Conservation (phyloP, 1,140 invertebrate genomes). For the Camponotus vicinus region DNA sequence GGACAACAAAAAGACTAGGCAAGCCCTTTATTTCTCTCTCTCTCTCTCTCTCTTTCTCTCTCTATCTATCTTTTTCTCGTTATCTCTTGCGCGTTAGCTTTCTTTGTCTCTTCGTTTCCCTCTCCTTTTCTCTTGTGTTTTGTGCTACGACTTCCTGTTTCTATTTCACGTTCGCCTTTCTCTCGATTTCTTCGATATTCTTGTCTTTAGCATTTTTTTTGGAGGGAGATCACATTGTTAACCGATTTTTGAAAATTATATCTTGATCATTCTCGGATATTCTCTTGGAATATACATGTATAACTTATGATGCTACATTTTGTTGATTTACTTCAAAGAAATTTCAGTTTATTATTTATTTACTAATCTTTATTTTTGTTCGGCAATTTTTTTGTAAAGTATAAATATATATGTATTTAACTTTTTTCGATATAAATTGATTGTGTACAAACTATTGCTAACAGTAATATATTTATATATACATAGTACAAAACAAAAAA, state of each 20-base stretch:
- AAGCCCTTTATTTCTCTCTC: slow-evolving; percentile 22
- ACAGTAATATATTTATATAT: not conserved
- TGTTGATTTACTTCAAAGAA: not conserved
- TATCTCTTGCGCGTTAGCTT: not conserved
- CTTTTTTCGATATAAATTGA: not conserved
- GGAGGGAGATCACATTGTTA: not conserved
- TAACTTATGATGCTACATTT: not conserved
- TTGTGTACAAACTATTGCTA: too few species aligned
- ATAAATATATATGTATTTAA: not conserved
- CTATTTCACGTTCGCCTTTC: slow-evolving; percentile 15
- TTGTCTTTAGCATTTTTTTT: not conserved
- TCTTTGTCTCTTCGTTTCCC: not conserved
- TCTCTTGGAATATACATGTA: not conserved
- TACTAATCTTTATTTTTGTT: not conserved
- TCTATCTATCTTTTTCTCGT: not conserved
- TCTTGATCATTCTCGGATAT: not conserved
- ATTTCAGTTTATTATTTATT: slow-evolving; percentile 2
- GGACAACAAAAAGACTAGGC: slow-evolving; percentile 85
- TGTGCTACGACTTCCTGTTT: slow-evolving; percentile 17
- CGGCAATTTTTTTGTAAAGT: not conserved
- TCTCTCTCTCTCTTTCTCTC: not conserved
- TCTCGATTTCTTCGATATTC: not conserved
- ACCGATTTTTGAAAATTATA: not conserved
- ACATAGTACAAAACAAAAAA: not conserved
- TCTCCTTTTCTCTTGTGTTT: not conserved